These are phyloP conservation scores for Phaedon cochleariae DNA, from an alignment of 2,888 invertebrate species.

Conservation along the genomic window DNA sequence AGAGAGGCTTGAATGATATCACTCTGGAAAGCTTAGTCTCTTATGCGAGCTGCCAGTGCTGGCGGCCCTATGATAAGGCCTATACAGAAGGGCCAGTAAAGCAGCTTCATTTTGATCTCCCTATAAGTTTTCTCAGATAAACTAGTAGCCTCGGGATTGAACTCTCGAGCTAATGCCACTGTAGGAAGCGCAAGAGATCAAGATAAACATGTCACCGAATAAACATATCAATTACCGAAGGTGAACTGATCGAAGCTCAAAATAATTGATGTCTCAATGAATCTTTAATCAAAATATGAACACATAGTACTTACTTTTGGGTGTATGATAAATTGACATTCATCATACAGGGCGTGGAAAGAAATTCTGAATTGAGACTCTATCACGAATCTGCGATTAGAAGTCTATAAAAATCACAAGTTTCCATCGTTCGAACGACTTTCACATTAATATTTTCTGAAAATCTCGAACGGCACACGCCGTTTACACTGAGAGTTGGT, in stretches of 20 bases:
- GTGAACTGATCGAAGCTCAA: too few relatives aligned
- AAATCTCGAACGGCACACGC: constrained; percentile 14
- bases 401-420: too few relatives aligned
- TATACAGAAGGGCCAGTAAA: constrained; percentile 43
- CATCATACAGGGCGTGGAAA: too few relatives aligned
- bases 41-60: constrained; percentile 35
- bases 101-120: constrained; percentile 40
- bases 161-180: constrained; percentile 38
- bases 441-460: neutral
- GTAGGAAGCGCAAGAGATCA: constrained; percentile 43
- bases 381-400: too few relatives aligned
- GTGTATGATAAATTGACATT: too few relatives aligned
- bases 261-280: neutral
- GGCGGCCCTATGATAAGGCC: constrained; percentile 39
- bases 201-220: too few relatives aligned
- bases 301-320: too few relatives aligned
- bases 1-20: constrained; percentile 36
- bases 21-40: constrained; percentile 38
- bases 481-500: constrained; percentile 10
- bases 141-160: constrained; percentile 35
- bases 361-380: too few relatives aligned
- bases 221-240: too few relatives aligned
- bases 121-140: constrained; percentile 39
- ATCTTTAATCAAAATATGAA: constrained; percentile 6
- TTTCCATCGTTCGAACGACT: too few relatives aligned